phyloP scores from a whole-genome alignment of 2,888 invertebrate species.

The Peribatodes rhomboidaria region DNA sequence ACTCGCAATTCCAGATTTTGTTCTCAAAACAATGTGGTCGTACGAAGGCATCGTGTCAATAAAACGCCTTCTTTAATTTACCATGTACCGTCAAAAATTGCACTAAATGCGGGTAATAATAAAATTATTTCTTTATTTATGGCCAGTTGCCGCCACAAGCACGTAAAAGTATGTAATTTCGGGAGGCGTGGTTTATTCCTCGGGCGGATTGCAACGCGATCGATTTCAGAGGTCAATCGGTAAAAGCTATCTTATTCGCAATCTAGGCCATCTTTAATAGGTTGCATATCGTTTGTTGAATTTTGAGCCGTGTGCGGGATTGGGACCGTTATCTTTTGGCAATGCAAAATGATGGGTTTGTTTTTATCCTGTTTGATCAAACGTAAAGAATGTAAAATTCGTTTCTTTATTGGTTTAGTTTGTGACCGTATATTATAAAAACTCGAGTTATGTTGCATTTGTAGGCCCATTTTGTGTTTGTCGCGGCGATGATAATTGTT shows the following conservation, averaged over 20 bases:
- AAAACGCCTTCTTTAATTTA: constrained; percentile 31
- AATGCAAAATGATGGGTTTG: constrained; percentile 18
- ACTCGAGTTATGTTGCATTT: too few species aligned
- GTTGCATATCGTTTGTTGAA: constrained; percentile 55
- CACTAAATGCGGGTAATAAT: constrained; percentile 33
- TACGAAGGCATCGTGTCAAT: constrained; percentile 18
- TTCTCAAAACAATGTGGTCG: constrained; percentile 5
- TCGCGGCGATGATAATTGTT: too few species aligned
- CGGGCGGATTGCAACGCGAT: constrained; percentile 67
- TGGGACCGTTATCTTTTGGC: constrained; percentile 30
- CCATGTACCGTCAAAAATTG: constrained; percentile 28
- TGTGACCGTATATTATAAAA: too few species aligned
- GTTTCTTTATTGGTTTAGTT: background rate
- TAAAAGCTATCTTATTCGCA: constrained; percentile 61
- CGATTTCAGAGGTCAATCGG: constrained; percentile 71
- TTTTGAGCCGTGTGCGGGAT: constrained; percentile 60
- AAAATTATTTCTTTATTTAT: constrained; percentile 38
- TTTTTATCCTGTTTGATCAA: constrained; percentile 25
- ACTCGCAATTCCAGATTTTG: too few species aligned
- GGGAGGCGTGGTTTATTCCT: constrained; percentile 61
- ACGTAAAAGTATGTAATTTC: constrained; percentile 69
- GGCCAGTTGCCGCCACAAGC: constrained; percentile 41
- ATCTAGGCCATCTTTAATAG: constrained; percentile 73
- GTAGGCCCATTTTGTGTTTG: too few species aligned
- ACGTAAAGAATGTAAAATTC: too few species aligned